Conservation (phyloP, 1,140 invertebrate species). For the Drosophila guanche region DNA sequence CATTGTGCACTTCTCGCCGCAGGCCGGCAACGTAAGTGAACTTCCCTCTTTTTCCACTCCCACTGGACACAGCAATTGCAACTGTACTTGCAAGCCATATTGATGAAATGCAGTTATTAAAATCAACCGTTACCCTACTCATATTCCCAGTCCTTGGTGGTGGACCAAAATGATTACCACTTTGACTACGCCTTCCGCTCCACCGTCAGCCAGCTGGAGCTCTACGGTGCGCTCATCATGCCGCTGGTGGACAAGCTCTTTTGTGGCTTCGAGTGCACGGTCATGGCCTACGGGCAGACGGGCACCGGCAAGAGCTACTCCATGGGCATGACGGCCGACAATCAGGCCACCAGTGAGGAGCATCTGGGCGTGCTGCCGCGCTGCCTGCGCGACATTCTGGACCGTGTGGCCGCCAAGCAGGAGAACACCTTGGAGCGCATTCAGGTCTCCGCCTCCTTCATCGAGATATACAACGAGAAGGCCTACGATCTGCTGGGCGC, state of each 20-base stretch:
- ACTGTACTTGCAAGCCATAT: no score
- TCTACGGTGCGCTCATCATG: constrained; percentile 89
- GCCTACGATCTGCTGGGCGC: constrained; percentile 89
- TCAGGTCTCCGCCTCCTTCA: no score
- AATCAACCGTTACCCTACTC: no score
- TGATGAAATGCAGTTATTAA: no score
- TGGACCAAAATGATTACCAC: constrained; percentile 83
- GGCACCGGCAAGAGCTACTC: constrained; percentile 92
- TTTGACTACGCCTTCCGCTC: constrained; percentile 87
- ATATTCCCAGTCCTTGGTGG: constrained; percentile 18
- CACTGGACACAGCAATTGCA: no score
- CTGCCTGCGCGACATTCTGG: constrained; percentile 45
- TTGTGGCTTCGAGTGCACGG: constrained; percentile 89
- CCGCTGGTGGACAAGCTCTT: constrained; percentile 90
- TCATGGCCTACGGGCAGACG: constrained; percentile 91
- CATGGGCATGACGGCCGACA: constrained; percentile 90
- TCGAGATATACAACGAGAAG: constrained; percentile 91
- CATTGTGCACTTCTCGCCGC: not conserved
- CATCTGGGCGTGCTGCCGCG: constrained; percentile 44
- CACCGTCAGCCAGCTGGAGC: constrained; percentile 85
- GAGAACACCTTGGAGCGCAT: constrained; percentile 18
- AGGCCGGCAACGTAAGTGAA: constrained; percentile 7
- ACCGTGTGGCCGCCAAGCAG: not conserved
- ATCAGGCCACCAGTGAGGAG: constrained; percentile 28
- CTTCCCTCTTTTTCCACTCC: no score